A percentile compares a stretch with the other conserved stretches of the same genome.
These are phyloP conservation scores for Brotula barbata DNA, from an alignment of 2,797 vertebrate species.

Conservation along the genomic window DNA sequence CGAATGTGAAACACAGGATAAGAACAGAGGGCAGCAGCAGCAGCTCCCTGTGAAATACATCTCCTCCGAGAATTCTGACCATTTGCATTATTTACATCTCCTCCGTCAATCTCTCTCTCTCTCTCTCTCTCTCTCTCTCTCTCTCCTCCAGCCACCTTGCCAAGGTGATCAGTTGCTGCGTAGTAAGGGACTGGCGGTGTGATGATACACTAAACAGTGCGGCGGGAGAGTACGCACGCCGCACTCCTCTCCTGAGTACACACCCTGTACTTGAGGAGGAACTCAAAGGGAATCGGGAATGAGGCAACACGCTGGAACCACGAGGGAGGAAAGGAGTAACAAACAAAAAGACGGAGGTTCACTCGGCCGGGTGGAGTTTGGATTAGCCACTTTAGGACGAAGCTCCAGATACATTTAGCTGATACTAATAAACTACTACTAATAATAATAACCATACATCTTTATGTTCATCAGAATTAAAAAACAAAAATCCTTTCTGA, in stretches of 20 bases:
- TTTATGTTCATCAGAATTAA: too few relatives aligned
- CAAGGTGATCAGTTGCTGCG: constrained; percentile 54
- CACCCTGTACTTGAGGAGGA: constrained; percentile 36
- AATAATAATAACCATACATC: too few relatives aligned
- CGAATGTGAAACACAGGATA: constrained; percentile 39
- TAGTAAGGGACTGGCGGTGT: constrained; percentile 24
- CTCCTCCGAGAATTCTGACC: too few relatives aligned
- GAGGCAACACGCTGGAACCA: constrained; percentile 44
- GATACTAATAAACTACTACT: too few relatives aligned
- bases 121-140: constrained; percentile 8
- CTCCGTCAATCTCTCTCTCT: constrained; percentile 28
- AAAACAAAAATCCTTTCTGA: too few relatives aligned
- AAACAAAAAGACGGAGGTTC: constrained; percentile 34
- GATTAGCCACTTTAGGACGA: constrained; percentile 40
- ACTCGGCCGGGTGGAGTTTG: constrained; percentile 15
- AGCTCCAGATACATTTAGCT: too few relatives aligned
- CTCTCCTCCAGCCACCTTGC: constrained; percentile 38
- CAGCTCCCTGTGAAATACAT: constrained; percentile 37
- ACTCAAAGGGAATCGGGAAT: constrained; percentile 55
- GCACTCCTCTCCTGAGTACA: constrained; percentile 51
- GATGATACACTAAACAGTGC: constrained; percentile 37
- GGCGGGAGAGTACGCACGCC: constrained; percentile 44
- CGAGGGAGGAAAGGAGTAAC: constrained; percentile 22
- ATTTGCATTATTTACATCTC: constrained; percentile 27
- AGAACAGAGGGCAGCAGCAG: constrained; percentile 39